Conservation (phyloP, 2,888 invertebrate species). For the Clunio marinus region DNA sequence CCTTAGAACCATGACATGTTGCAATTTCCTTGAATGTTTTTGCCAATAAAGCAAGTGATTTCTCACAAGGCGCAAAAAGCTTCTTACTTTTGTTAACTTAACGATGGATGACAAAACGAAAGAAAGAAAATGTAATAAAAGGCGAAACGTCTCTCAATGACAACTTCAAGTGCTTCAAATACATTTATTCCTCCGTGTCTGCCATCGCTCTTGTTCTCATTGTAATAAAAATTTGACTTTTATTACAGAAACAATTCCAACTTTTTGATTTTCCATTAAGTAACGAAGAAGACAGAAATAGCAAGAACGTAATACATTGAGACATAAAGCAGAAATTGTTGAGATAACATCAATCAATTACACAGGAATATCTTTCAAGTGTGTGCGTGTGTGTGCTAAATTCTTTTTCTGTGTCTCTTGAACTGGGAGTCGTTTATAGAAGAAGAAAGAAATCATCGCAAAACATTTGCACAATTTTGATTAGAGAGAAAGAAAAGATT, state of each 20-base stretch:
- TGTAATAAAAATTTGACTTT: slow-evolving; percentile 20
- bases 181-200: not conserved
- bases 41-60: slow-evolving; percentile 7
- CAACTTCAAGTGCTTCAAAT: slow-evolving; percentile 29
- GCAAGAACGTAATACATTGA: slow-evolving; percentile 24
- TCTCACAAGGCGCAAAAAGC: not conserved
- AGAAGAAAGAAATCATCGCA: too few species aligned
- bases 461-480: not conserved
- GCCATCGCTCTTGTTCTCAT: not conserved
- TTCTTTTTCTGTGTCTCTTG: not conserved
- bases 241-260: slow-evolving; percentile 20
- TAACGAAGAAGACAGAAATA: not conserved
- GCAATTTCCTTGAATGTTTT: slow-evolving; percentile 10
- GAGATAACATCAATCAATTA: slow-evolving; percentile 29
- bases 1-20: not conserved
- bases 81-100: too few species aligned
- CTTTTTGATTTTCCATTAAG: not conserved
- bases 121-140: not conserved
- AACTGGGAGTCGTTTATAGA: too few species aligned
- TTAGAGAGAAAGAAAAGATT: not conserved
- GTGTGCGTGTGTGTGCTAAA: not conserved
- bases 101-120: not conserved
- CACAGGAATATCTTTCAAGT: not conserved
- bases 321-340: too few species aligned
- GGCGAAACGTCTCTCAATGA: too few species aligned